Base-by-base conservation (phyloP, 2,113 vertebrate species). In the Toxotes chatareus region DNA sequence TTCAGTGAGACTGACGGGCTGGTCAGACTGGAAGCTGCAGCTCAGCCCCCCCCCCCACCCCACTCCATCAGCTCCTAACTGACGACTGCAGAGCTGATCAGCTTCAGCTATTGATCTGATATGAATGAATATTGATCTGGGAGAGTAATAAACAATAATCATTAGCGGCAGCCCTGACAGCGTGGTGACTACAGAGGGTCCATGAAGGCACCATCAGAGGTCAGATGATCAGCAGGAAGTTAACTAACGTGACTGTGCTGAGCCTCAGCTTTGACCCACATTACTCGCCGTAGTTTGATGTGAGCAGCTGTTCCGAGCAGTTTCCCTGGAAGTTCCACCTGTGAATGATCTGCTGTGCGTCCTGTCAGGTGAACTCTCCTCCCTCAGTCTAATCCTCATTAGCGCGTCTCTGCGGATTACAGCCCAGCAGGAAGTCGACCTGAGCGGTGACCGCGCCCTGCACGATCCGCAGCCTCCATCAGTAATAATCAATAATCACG, bases 331-430 rank as follows among this genome's bases (percentile, higher is more conserved):
- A 27, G 27, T 38, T 21, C 0, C 17, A 2, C 19, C 2, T 62
- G 17, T 34, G 7, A 19, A 38, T 62, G 38, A 62, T 62, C 60
- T 11, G 16, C 17, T 4, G 42, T 13, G 42, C 42, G 34, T 44
- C 53, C 55, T 31, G 38, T 56, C 21, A 0, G 44, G 8, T 68
- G 38, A 4, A 23, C 14, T 61, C 80, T 19, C 56, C 64, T 44
- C 65, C 59, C 12, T 23, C 36, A 4, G 36, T 69, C 19, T 84
- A 73, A 85, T 88, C 86, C 85, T 82, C 61, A 13, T 76, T 55
- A 67, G 2, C 55, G 16, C 19, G 7, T 13, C 53, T 2, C 11
- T 6, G 27, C 11, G 40, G 68, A 56, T 79, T 1, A 0, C 47
- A 17, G 9, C 4, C 40, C 34, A 60, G 27, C 27, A 69, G 44